Evolutionary conservation across 2,888 invertebrate genomes (phyloP), one percentile per base, ranked within the genome.

Genomic region (Ligdia adustata): DNA sequence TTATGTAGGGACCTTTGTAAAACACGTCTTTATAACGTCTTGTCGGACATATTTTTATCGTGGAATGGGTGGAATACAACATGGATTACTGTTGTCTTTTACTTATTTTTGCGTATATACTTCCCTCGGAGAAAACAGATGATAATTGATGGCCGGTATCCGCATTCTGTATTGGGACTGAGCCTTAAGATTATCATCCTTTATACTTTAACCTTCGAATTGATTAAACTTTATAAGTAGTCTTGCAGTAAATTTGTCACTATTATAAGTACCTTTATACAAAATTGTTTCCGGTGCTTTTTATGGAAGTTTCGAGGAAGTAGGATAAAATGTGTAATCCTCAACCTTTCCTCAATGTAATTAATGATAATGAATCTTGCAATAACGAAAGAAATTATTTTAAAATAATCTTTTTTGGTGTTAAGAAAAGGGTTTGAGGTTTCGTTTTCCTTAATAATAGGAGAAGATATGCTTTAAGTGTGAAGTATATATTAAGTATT

Each of bases 131-230:
- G 46, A 53, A 49, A 52, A n/a, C n/a, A 56, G 41, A 40, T 45
- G 39, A 16, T 43, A 34, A 47, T 47, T 28, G 41, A 41, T 55
- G 45, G 16, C n/a, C 47, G 39, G 34, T 42, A 43, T 58, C 58
- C 54, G 58, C 52, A 29, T 60, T 60, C 54, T 50, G 28, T 33
- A 41, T 32, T 41, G 48, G 35, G 46, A 38, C 39, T 47, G 48
- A 41, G 48, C 46, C 38, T 40, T 33, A 50, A 55, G 50, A 55
- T 57, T 45, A 42, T 35, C 32, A 42, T 41, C 27, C 41, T 53
- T 52, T 39, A 31, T 47, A 41, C 22, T 9, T 40, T 49, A 32
- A 49, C 49, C 55, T 55, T 55, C 35, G 24, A 26, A 46, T 32
- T 41, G 28, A 31, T 39, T 43, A 28, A 44, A 11, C 15, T 34